These are phyloP conservation scores for Polydesmus complanatus DNA, from an alignment of 2,888 invertebrate species.

Conservation along the genomic window DNA sequence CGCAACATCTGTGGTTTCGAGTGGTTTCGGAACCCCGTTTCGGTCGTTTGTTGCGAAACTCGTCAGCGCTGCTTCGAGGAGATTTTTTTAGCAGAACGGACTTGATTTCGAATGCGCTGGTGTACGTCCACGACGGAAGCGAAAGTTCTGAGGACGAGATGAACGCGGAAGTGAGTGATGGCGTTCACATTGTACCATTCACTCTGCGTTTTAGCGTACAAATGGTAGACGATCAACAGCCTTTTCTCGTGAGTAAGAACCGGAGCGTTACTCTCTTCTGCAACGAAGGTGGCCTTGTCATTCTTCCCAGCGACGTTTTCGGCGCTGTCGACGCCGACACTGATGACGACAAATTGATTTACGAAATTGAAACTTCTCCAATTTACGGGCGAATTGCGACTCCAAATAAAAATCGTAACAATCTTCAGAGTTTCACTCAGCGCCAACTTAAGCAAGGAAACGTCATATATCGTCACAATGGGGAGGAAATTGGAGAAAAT, in stretches of 20 bases:
- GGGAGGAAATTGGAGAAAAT: conserved; percentile 28
- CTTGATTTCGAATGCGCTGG: conserved; percentile 25
- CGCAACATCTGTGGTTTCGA: conserved; percentile 24
- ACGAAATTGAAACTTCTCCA: conserved; percentile 25
- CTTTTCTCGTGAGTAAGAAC: conserved; percentile 22
- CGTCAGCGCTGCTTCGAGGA: conserved; percentile 23
- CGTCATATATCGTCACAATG: conserved; percentile 28
- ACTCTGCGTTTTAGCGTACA: conserved; percentile 26
- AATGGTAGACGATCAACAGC: conserved; percentile 28
- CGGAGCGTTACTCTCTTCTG: conserved; percentile 18
- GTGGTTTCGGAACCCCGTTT: conserved; percentile 26
- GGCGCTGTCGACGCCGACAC: conserved; percentile 28
- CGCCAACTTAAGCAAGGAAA: conserved; percentile 24
- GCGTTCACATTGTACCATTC: conserved; percentile 29
- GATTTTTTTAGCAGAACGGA: conserved; percentile 28
- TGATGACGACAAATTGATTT: conserved; percentile 26
- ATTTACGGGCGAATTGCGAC: conserved; percentile 26
- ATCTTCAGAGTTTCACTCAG: too few relatives aligned
- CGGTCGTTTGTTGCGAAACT: conserved; percentile 26
- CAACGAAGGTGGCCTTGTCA: conserved; percentile 25
- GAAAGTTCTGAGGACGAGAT: conserved; percentile 28
- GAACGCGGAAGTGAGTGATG: conserved; percentile 30
- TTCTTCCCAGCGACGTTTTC: conserved; percentile 24
- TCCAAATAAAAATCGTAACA: conserved; percentile 21
- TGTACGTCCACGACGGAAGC: conserved; percentile 27